Evolutionary conservation across 2,113 vertebrate species (phyloP).

Genomic region (Sylvietta virens): DNA sequence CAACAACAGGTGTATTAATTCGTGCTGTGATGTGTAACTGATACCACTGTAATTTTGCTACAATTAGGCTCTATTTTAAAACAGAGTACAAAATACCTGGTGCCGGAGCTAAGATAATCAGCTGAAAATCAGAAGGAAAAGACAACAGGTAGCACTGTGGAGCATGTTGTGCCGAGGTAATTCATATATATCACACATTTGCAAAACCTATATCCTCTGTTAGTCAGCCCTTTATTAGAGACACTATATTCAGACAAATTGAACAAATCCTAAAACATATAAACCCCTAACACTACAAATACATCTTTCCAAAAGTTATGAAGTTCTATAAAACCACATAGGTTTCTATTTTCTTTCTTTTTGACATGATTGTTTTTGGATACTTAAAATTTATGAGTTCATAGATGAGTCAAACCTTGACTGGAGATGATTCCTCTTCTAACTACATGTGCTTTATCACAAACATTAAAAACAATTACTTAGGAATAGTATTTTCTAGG

Average conservation of each 20-base stretch:
- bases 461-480: conserved; percentile 41
- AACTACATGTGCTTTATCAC: conserved; percentile 54
- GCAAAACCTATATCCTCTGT: conserved; percentile 19
- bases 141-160: conserved; percentile 25
- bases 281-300: conserved; percentile 62
- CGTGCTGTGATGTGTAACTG: not conserved
- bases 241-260: conserved; percentile 62
- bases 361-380: conserved; percentile 16
- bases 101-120: not conserved
- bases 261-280: conserved; percentile 61
- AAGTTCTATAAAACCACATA: conserved; percentile 55
- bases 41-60: not conserved
- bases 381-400: conserved; percentile 26
- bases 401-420: conserved; percentile 18
- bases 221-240: conserved; percentile 55
- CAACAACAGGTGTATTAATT: not conserved
- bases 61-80: conserved; percentile 37
- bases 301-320: conserved; percentile 45
- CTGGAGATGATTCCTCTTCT: conserved; percentile 11
- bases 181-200: not conserved
- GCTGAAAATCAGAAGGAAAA: not conserved
- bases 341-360: conserved; percentile 22
- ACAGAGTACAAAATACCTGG: not conserved
- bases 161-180: conserved; percentile 19
- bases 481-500: conserved; percentile 45